Evolutionary conservation across 2,888 invertebrate species (phyloP).

Genomic region (Stenurella melanura): DNA sequence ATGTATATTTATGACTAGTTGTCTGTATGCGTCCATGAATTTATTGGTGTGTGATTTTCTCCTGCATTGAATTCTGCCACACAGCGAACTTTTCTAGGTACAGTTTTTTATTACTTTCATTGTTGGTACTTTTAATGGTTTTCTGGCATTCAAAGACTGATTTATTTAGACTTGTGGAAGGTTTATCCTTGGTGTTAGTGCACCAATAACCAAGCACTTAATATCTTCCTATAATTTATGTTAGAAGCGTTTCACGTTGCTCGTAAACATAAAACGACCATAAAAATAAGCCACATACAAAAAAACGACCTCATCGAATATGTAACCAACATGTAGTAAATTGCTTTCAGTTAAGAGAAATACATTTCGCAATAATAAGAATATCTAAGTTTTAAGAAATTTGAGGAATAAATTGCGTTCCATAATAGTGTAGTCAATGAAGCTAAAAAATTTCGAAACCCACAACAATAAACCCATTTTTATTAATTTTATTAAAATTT

Average conservation of each 20-base stretch:
- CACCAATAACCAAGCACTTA: slow-evolving; percentile 39
- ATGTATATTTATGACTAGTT: slow-evolving; percentile 10
- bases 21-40: background rate
- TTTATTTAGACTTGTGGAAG: slow-evolving; percentile 49
- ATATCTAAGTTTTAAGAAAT: background rate
- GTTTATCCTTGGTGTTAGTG: slow-evolving; percentile 42
- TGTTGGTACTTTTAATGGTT: slow-evolving; percentile 47
- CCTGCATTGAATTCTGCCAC: background rate
- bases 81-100: slow-evolving; percentile 16
- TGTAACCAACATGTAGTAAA: slow-evolving; percentile 37
- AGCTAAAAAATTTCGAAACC: too few species aligned
- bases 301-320: slow-evolving; percentile 47
- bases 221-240: slow-evolving; percentile 56
- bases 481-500: too few species aligned
- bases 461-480: too few species aligned
- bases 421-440: too few species aligned
- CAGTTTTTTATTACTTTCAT: slow-evolving; percentile 38
- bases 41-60: slow-evolving; percentile 18
- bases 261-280: slow-evolving; percentile 59
- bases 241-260: slow-evolving; percentile 57
- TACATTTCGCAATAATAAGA: background rate
- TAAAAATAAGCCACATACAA: slow-evolving; percentile 56
- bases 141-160: slow-evolving; percentile 49
- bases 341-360: slow-evolving; percentile 8
- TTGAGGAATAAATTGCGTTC: too few species aligned